Evolutionary conservation across 1,140 invertebrate genomes (phyloP), one percentile per base, ranked within the genome.

Genomic region (Sycophaga agraensis): DNA sequence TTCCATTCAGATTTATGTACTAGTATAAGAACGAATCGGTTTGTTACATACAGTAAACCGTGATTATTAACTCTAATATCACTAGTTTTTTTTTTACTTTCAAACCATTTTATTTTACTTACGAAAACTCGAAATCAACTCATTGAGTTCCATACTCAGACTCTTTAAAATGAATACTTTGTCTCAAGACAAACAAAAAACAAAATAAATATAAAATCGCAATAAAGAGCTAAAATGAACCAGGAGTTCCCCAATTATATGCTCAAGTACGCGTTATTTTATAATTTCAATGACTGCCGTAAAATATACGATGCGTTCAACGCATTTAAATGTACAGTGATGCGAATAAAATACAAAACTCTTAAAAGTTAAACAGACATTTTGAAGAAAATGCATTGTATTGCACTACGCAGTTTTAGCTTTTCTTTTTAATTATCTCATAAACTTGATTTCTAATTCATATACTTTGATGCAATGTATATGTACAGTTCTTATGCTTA

Each of bases 401-500:
- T 59, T 51, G 48, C 56, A 59, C 56, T 40, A 11, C 31, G 12
- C 17, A 50, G 17, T 59, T 40, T 34, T 46, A 50, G n/a, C 8
- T 59, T 59, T 7, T 42, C 42, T 50, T 7, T 16, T 59, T 34
- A n/a, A 0, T 12, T 42, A 6, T 31, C 2, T 59, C 9, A n/a
- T 11, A 16, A 35, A 51, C 9, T 22, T 39, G n/a, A 43, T 43
- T 51, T 6, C 12, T 21, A 49, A 28, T 59, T 11, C 46, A 59
- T 59, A 50, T 59, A 59, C 46, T 59, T 59, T 59, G 37, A 50
- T 59, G 45, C 48, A 51, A 42, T 40, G 28, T 59, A 59, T 40
- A 59, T 59, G 46, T 49, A 58, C 46, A 50, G 2, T 51, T 34
- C 28, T 28, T 7, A 8, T 17, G 21, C 7, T 19, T 49, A 45